These are phyloP conservation scores for Ellobius talpinus DNA, from an alignment of 2,113 vertebrate species.

Conservation along the genomic window DNA sequence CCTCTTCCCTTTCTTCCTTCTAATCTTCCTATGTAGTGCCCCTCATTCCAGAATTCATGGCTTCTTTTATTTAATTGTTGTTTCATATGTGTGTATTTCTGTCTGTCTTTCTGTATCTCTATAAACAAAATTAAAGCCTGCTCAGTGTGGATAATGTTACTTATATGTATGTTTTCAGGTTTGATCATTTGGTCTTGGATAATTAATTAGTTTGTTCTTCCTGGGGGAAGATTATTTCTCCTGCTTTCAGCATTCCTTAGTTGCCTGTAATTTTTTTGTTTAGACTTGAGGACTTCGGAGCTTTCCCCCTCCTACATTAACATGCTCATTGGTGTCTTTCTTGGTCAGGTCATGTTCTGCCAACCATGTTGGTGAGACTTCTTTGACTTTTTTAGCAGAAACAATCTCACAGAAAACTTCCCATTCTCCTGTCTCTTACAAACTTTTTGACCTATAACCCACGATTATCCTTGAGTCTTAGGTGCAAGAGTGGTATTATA, in stretches of 20 bases:
- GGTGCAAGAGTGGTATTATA: not conserved
- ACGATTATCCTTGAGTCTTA: not conserved
- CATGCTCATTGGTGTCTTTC: not conserved
- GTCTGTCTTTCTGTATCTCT: not conserved
- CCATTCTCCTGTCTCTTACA: not conserved
- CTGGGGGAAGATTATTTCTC: not conserved
- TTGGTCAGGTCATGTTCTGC: not conserved
- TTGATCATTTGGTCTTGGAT: not conserved
- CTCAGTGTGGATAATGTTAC: not conserved
- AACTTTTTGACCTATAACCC: rapidly evolving
- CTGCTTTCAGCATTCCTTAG: not conserved
- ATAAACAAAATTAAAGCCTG: not conserved
- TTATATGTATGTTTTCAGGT: not conserved
- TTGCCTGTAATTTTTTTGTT: not conserved
- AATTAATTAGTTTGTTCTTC: not conserved
- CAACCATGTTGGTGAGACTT: not conserved
- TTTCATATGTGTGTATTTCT: not conserved
- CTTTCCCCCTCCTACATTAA: not conserved
- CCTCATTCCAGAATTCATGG: not conserved
- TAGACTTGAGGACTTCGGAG: not conserved
- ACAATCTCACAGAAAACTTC: not conserved
- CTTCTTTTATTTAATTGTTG: not conserved
- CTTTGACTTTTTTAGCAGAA: not conserved
- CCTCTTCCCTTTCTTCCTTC: not conserved
- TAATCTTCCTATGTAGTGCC: rapidly evolving